Base-by-base conservation (phyloP, 2,797 vertebrate genomes). In the Megalops cyprinoides region DNA sequence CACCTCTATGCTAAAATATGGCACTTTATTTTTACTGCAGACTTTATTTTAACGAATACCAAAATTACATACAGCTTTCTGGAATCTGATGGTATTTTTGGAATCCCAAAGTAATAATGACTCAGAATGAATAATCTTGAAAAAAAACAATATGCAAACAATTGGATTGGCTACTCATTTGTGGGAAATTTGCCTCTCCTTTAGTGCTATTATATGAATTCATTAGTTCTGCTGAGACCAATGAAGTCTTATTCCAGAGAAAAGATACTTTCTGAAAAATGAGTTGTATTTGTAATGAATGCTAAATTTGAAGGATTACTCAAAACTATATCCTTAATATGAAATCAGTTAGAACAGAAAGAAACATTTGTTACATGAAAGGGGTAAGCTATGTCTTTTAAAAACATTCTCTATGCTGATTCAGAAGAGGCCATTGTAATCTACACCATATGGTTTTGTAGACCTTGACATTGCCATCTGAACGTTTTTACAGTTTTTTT, bases 1-100 rank as follows among this genome's bases (percentile, higher is more conserved):
- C 86, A 79, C 87, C 82, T 86, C 74, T 80, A 83, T 77, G 62
- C 87, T 85, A 79, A 55, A 79, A 82, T 87, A 89, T 91, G 90
- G 89, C 90, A 91, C 91, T 85, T 90, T 79, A 80, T 84, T 80
- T 83, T 86, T 79, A 83, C 74, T 12, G 39, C 37, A 77, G 67
- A 69, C 42, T 25, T 74, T 82, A 60, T 82, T 82, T 82, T 75
- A 62, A 12, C 62, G 60, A 80, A 83, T 83, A 79, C 69, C 78
- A 76, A 80, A 74, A 71, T 67, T 79, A 82, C 79, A 82, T 82
- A 73, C 77, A 67, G 56, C 65, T 81, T 78, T 49, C 44, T 75
- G 46, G 42, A 34, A 58, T 74, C n/a, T 79, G 76, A 8, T 82
- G 46, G 71, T 65, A 76, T 76, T 67, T 76, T 77, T 82, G 56